Evolutionary conservation across 1,140 invertebrate genomes (phyloP).

Genomic region (Steinernema khuongi): DNA sequence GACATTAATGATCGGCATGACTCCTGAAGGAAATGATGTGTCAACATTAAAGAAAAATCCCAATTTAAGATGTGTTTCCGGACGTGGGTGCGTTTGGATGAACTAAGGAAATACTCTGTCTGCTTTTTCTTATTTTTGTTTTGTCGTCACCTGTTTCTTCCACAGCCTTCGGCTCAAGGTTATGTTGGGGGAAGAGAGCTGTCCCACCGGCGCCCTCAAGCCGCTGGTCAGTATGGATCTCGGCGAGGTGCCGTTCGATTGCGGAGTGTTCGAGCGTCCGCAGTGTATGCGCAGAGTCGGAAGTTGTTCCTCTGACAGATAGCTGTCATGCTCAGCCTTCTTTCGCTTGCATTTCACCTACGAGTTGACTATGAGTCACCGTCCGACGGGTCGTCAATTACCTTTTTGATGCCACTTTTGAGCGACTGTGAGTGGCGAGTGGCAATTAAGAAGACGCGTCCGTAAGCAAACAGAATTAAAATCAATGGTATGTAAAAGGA

Average conservation of each 20-base stretch:
- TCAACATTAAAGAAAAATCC: no score
- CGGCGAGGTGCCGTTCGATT: neutral
- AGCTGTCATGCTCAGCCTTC: constrained; percentile 32
- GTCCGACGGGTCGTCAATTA: constrained; percentile 26
- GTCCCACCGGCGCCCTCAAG: neutral
- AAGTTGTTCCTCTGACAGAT: constrained; percentile 32
- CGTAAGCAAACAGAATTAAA: constrained; percentile 57
- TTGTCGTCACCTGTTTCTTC: neutral
- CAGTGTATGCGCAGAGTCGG: constrained; percentile 57
- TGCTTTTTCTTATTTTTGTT: neutral
- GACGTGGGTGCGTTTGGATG: no score
- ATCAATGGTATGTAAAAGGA: constrained; percentile 58
- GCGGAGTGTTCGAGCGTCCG: constrained; percentile 38
- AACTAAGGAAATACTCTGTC: no score
- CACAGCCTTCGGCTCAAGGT: neutral
- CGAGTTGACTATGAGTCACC: neutral
- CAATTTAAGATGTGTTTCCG: no score
- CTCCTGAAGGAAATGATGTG: no score
- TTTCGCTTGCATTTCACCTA: constrained; percentile 17
- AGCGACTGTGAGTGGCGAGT: constrained; percentile 55
- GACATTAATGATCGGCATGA: neutral
- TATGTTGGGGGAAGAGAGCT: constrained; percentile 1
- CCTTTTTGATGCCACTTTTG: constrained; percentile 53
- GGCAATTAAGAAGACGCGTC: constrained; percentile 55
- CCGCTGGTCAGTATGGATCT: neutral